These are phyloP conservation scores for Thinocorus orbignyianus DNA, from an alignment of 2,113 vertebrate genomes.

Conservation along the genomic window DNA sequence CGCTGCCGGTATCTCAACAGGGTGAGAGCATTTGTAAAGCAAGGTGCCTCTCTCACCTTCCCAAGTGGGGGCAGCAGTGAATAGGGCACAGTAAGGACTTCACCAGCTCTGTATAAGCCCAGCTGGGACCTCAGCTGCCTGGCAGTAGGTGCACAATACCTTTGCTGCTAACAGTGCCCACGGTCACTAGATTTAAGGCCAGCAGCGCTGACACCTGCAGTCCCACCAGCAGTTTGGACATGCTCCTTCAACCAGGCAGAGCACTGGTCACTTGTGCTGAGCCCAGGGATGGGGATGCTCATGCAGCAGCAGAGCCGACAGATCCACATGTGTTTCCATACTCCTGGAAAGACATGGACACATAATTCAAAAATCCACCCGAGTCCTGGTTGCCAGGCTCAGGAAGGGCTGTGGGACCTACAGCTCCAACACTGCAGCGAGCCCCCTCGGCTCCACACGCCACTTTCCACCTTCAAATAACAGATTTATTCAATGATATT, in stretches of 20 bases:
- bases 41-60: neutral
- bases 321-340: fast-evolving
- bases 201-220: fast-evolving
- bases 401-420: neutral
- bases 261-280: fast-evolving
- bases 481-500: neutral
- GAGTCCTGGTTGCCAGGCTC: neutral
- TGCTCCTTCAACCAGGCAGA: too few species aligned
- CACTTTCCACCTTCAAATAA: neutral
- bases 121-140: neutral
- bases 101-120: neutral
- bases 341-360: too few species aligned
- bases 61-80: neutral
- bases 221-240: fast-evolving
- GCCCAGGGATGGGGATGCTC: neutral
- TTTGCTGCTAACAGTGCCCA: too few species aligned
- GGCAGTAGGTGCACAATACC: too few species aligned
- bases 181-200: fast-evolving
- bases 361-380: neutral
- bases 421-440: neutral
- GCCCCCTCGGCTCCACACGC: neutral
- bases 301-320: fast-evolving
- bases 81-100: too few species aligned
- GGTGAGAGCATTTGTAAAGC: too few species aligned
- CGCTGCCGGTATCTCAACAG: fast-evolving